Conservation (phyloP, 2,113 vertebrate genomes). For the Megaleporinus macrocephalus region DNA sequence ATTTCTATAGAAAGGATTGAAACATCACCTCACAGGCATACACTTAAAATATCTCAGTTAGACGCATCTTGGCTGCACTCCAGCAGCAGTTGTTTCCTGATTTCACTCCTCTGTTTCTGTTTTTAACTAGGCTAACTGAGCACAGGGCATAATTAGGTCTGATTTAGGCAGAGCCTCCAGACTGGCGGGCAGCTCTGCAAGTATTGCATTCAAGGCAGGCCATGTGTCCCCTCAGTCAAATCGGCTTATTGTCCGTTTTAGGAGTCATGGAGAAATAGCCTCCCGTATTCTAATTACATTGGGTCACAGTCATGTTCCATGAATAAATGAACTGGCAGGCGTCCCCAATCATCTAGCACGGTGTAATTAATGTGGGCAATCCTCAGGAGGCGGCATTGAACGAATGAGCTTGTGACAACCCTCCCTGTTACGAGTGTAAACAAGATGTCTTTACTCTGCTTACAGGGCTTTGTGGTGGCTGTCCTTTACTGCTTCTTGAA, state of each 20-base stretch:
- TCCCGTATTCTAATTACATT: conserved; percentile 32
- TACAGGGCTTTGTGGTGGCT: conserved; percentile 94
- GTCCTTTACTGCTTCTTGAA: conserved; percentile 98
- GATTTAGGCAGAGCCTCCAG: conserved; percentile 39
- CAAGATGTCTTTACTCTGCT: conserved; percentile 39
- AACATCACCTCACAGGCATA: not conserved
- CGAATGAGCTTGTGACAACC: conserved; percentile 9
- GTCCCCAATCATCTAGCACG: not conserved
- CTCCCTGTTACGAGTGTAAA: not conserved
- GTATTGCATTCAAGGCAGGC: conserved; percentile 12
- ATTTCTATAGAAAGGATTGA: not conserved
- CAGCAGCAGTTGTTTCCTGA: conserved; percentile 29
- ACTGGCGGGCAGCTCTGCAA: conserved; percentile 39
- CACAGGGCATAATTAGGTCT: conserved; percentile 41
- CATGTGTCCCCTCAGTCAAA: conserved; percentile 14
- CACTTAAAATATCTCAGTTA: conserved; percentile 21
- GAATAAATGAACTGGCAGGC: conserved; percentile 29
- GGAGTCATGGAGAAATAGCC: not conserved
- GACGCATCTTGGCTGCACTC: conserved; percentile 34
- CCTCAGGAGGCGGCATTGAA: conserved; percentile 22
- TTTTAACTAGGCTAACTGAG: conserved; percentile 36
- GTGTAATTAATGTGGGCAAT: conserved; percentile 19
- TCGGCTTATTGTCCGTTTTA: conserved; percentile 12
- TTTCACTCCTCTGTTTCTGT: conserved; percentile 43
- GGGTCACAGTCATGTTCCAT: conserved; percentile 3